Conservation (phyloP, 2,113 vertebrate species). For the Girardinichthys multiradiatus region DNA sequence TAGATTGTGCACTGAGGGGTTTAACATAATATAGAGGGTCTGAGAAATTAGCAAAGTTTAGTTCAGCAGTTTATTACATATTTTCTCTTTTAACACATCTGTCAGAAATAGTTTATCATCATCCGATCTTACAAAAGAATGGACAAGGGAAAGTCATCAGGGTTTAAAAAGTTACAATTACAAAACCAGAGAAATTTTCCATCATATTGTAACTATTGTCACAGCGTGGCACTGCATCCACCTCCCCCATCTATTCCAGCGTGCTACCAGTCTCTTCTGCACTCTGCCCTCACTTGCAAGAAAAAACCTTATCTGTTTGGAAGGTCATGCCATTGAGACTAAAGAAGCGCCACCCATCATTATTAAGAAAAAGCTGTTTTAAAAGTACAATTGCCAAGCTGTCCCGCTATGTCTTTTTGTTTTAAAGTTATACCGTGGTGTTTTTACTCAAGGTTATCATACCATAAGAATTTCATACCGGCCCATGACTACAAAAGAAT, state of each 20-base stretch:
- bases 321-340: too few relatives aligned
- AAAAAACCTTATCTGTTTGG: too few relatives aligned
- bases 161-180: not conserved
- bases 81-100: conserved; percentile 30
- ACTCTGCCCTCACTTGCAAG: too few relatives aligned
- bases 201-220: too few relatives aligned
- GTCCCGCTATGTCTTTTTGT: not conserved
- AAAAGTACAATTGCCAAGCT: too few relatives aligned
- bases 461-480: too few relatives aligned
- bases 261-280: not conserved
- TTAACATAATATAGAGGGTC: not conserved
- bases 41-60: conserved; percentile 19
- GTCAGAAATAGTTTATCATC: conserved; percentile 16
- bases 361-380: too few relatives aligned
- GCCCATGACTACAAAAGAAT: not conserved
- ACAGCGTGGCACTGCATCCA: not conserved
- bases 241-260: not conserved
- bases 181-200: too few relatives aligned
- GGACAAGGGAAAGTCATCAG: not conserved
- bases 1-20: not conserved
- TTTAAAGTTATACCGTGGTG: not conserved
- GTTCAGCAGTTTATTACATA: conserved; percentile 48
- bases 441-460: too few relatives aligned
- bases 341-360: too few relatives aligned
- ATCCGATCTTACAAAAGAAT: conserved; percentile 37